phyloP scores from a whole-genome alignment of 2,797 vertebrate species.

The Labroides dimidiatus region DNA sequence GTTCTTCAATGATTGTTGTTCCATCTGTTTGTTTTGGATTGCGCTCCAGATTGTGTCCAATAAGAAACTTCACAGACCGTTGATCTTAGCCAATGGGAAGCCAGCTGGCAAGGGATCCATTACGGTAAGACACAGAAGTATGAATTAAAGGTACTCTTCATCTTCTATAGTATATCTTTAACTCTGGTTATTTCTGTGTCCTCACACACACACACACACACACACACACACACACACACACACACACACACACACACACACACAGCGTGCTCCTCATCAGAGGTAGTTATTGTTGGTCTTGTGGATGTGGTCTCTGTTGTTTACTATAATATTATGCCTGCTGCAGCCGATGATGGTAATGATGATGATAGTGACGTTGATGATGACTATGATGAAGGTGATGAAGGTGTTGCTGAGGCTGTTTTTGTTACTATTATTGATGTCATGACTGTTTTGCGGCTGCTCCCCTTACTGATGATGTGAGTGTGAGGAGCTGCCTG shows the following conservation, averaged over 20 bases:
- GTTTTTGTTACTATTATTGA: conserved; percentile 5
- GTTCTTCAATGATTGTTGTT: not conserved
- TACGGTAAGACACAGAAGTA: conserved; percentile 81
- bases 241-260: not conserved
- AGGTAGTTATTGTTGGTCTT: not conserved
- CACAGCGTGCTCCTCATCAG: not conserved
- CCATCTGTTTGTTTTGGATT: conserved; percentile 32
- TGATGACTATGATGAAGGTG: conserved; percentile 13
- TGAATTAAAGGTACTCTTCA: not conserved
- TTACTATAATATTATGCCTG: conserved; percentile 5
- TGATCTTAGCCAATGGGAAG: conserved; percentile 94
- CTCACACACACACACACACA: not conserved
- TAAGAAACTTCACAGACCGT: conserved; percentile 94
- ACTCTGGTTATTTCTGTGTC: not conserved
- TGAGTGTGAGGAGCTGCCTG: conserved; percentile 9
- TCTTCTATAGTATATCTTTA: not conserved
- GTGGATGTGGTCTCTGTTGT: not conserved
- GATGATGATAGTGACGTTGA: conserved; percentile 9
- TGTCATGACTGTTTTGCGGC: not conserved
- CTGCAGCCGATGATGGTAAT: not conserved
- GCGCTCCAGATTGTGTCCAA: conserved; percentile 93
- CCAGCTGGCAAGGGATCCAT: conserved; percentile 96
- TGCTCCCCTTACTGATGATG: conserved; percentile 13
- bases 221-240: conserved; percentile 10
- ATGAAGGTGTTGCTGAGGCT: conserved; percentile 1